Conservation (phyloP, 1,140 invertebrate genomes). For the Popillia japonica region DNA sequence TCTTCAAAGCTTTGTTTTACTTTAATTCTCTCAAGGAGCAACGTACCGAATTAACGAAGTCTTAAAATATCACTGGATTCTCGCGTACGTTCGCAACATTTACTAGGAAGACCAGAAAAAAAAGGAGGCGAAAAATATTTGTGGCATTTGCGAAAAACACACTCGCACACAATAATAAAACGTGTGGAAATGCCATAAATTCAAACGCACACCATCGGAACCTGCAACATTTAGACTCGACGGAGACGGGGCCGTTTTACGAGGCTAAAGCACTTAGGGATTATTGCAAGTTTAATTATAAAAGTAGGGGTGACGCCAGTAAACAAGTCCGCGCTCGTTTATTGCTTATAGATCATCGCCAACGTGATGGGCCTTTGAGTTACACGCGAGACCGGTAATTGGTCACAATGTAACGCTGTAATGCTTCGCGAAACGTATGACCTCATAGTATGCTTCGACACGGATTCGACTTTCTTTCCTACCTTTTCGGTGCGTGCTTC, state of each 20-base stretch:
- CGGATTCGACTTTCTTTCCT: conserved; percentile 16
- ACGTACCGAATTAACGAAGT: no score
- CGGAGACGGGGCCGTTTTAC: conserved; percentile 43
- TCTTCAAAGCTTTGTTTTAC: no score
- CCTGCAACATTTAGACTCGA: conserved; percentile 43
- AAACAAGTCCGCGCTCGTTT: conserved; percentile 46
- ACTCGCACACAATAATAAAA: neutral
- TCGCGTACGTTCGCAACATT: no score
- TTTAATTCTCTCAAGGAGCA: no score
- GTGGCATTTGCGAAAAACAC: conserved; percentile 19
- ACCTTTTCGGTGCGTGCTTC: neutral
- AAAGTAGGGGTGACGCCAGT: conserved; percentile 51
- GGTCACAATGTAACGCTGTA: conserved; percentile 42
- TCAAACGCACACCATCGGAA: conserved; percentile 30
- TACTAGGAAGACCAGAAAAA: neutral
- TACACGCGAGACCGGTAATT: conserved; percentile 40
- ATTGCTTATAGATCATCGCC: conserved; percentile 51
- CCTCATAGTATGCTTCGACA: neutral
- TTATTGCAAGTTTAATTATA: conserved; percentile 53
- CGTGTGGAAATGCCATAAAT: conserved; percentile 31
- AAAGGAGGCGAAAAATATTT: conserved; percentile 21
- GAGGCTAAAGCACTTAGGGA: conserved; percentile 49
- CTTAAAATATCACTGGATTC: no score
- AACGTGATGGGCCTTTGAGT: conserved; percentile 42
- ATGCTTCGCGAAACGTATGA: conserved; percentile 13